Evolutionary conservation across 23 tunicate genomes (phyloP).

Genomic region (Botrylloides violaceus): DNA sequence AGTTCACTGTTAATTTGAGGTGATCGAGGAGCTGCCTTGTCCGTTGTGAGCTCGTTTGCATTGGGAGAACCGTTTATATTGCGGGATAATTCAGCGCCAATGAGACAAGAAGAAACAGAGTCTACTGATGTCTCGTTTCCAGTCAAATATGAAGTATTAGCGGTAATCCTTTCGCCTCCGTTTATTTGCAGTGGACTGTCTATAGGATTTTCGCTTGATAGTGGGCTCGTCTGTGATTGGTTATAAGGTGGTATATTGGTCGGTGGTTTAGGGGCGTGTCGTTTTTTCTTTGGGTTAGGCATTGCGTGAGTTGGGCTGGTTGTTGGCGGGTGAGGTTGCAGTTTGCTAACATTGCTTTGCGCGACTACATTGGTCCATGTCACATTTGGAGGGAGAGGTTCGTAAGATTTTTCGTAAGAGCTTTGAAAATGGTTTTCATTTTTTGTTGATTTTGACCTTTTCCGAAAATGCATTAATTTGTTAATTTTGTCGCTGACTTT

Average conservation of each 20-base stretch:
- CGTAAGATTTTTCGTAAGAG: neutral
- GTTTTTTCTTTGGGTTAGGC: conserved; percentile 15
- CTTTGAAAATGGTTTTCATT: neutral
- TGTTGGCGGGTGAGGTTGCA: conserved; percentile 23
- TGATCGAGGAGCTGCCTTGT: too few relatives aligned
- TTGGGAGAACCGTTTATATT: too few relatives aligned
- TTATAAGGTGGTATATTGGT: conserved; percentile 1
- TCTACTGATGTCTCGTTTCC: too few relatives aligned
- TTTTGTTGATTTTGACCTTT: neutral
- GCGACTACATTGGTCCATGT: conserved; percentile 15
- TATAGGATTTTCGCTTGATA: too few relatives aligned
- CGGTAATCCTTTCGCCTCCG: too few relatives aligned
- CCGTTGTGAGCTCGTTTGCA: too few relatives aligned
- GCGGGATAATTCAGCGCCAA: too few relatives aligned
- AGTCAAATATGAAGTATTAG: too few relatives aligned
- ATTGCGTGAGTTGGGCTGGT: conserved; percentile 6
- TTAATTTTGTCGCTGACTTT: neutral
- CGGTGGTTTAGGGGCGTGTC: conserved; percentile 28
- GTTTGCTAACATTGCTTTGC: neutral
- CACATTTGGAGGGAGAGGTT: neutral
- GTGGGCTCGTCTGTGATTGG: too few relatives aligned
- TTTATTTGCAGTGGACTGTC: too few relatives aligned
- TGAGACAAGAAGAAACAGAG: too few relatives aligned
- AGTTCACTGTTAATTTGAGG: too few relatives aligned
- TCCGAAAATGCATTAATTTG: neutral